Percentiles rank a stretch among this genome's conserved stretches.
Evolutionary conservation across 2,888 invertebrate genomes (phyloP).

Genomic region (Colletes collaris): DNA sequence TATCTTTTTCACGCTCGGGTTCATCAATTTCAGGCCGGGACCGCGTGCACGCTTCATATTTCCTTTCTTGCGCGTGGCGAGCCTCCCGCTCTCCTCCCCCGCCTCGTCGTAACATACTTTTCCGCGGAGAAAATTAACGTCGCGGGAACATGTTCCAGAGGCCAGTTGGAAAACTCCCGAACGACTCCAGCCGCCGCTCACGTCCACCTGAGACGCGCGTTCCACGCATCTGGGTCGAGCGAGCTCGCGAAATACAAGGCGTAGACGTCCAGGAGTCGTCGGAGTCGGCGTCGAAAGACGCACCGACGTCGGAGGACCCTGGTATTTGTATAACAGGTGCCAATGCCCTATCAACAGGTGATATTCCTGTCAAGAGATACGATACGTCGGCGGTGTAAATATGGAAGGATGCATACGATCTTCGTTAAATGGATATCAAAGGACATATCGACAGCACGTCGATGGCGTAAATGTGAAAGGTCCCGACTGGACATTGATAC

Average conservation of each 20-base stretch:
- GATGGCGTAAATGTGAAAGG: too few species aligned
- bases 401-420: too few species aligned
- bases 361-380: too few species aligned
- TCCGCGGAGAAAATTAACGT: slow-evolving; percentile 61
- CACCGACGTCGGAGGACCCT: too few species aligned
- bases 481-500: too few species aligned
- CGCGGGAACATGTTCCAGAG: slow-evolving; percentile 56
- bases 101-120: slow-evolving; percentile 50
- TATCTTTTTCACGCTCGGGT: slow-evolving; percentile 46
- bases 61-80: slow-evolving; percentile 27
- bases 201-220: slow-evolving; percentile 36
- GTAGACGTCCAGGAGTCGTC: too few species aligned
- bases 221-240: slow-evolving; percentile 42
- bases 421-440: too few species aligned
- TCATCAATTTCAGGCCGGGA: slow-evolving; percentile 57
- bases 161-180: slow-evolving; percentile 26
- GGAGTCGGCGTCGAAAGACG: too few species aligned
- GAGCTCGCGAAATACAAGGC: neutral
- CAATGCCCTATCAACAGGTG: too few species aligned
- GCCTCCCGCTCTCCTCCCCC: neutral
- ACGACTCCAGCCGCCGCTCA: slow-evolving; percentile 34
- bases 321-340: too few species aligned
- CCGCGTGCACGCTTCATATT: slow-evolving; percentile 53
- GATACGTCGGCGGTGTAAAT: too few species aligned
- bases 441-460: too few species aligned